A percentile compares a stretch with the other conserved stretches of the same genome.
These are phyloP conservation scores for Alauda arvensis DNA, from an alignment of 2,797 vertebrate genomes.

Conservation along the genomic window DNA sequence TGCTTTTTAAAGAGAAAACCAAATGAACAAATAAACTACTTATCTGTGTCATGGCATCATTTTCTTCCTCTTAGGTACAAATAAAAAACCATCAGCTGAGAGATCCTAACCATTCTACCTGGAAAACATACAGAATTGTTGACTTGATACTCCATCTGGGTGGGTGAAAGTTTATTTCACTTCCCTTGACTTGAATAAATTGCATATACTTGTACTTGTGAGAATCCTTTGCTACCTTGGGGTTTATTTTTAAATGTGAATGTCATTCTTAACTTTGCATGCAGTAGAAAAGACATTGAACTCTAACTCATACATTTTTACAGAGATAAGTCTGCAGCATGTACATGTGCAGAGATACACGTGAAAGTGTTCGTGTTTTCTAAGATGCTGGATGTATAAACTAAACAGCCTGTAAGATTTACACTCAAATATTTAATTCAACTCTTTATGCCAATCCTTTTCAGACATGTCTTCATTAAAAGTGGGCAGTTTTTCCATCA, in stretches of 20 bases:
- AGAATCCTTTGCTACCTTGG: neutral
- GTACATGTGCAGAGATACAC: accelerated
- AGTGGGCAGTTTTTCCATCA: neutral
- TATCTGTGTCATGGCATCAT: neutral
- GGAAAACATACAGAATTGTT: neutral
- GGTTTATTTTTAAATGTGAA: neutral
- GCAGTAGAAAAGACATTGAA: neutral
- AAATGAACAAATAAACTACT: neutral
- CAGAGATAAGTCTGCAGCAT: neutral
- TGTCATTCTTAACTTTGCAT: neutral
- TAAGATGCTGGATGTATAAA: neutral
- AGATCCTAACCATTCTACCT: neutral
- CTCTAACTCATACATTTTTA: neutral
- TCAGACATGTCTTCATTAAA: neutral
- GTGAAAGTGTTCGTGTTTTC: neutral
- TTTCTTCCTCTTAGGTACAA: neutral
- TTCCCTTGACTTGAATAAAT: neutral
- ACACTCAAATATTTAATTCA: neutral
- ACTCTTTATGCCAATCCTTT: neutral
- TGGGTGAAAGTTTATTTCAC: neutral
- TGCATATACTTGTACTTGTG: neutral
- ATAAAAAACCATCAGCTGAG: neutral
- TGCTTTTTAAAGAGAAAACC: neutral
- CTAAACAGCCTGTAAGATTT: neutral
- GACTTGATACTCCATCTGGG: neutral